Evolutionary conservation across 1,140 invertebrate species (phyloP), one percentile per base, ranked within the genome.

Genomic region (Camponotus vicinus): DNA sequence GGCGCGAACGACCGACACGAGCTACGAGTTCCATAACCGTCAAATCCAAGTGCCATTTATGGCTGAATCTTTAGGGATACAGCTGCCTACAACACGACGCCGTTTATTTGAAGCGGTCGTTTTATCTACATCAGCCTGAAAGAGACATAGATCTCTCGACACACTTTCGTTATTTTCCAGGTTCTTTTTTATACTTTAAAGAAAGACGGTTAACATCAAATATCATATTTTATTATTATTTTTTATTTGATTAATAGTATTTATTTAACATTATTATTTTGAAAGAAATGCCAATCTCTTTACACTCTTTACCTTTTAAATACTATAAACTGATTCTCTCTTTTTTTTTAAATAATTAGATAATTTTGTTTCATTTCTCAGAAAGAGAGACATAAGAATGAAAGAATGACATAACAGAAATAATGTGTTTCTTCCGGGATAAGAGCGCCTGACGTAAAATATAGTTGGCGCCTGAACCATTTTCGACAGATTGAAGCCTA

Each of bases 1-100:
- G 90, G 93, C 92, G 94, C 91, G 89, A 93, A 93, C 91, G 90
- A 89, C 91, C 90, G 91, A 91, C 92, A 93, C 94, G 93, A 94
- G 94, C 91, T 90, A 85, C 85, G 87, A 87, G 90, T 92, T 94
- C 93, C 93, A 94, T 95, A 95, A 94, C 89, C 94, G 92, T 95
- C 94, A 94, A 92, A 93, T 93, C 90, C 90, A 90, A 94, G 92
- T 91, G 91, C 90, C 92, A 86, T 94, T 94, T 93, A 94, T 87
- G 92, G 90, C 87, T 89, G 55, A 85, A 91, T 92, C 91, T 92
- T 92, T 91, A 86, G 89, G 86, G 86, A 88, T 85, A 91, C 92
- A 92, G 89, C 91, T 92, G 91, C 84, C 86, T 79, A 85, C 89
- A 18, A 80, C 15, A 52, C 34, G 88, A 87, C 80, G 83, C 75